Base-by-base conservation (phyloP, 2,888 invertebrate species). In the Apamea monoglypha region DNA sequence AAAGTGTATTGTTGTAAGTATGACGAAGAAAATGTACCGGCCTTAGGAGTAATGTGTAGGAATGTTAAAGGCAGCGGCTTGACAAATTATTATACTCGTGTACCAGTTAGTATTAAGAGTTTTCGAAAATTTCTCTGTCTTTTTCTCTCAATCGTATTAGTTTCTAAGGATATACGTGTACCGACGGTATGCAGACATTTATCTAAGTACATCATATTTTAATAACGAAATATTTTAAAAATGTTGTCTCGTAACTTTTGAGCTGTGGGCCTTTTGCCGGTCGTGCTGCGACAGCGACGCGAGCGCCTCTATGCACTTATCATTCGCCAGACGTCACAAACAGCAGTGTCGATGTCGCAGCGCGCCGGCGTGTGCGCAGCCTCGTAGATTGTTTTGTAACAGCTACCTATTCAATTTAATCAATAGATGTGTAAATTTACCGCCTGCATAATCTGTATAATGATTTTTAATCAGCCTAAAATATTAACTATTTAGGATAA, bases 121-220 rank as follows among this genome's bases (percentile, higher is more conserved):
- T 96, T 96, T 96, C 94, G 91, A 95, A 95, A 94, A 92, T 94
- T 94, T 96, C 96, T 96, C 95, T 95, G 94, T 96, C 96, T 96
- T 94, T 94, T 94, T 93, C 95, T 96, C 96, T 96, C 94, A 93
- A 94, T 94, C 92, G 87, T 93, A 94, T 95, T 96, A 96, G 95
- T 96, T 94, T 91, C 86, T 95, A 96, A 95, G 95, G 83, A 86
- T 93, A 93, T 78, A 76, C 72, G 82, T 76, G 81, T 85, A 75
- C 84, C 77, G 32, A 82, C 32, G 78, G 88, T 84, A 74, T 80
- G 81, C 85, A 83, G 74, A 79, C 79, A 76, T 85, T 85, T 88
- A 81, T 87, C 89, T 87, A 89, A 88, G 85, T 85, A 89, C 89
- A 91, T 89, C 83, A 93, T 92, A 93, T 92, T 93, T 91, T 92